Conservation (phyloP, 2,888 invertebrate species). For the Archaeoteleia sp. region DNA sequence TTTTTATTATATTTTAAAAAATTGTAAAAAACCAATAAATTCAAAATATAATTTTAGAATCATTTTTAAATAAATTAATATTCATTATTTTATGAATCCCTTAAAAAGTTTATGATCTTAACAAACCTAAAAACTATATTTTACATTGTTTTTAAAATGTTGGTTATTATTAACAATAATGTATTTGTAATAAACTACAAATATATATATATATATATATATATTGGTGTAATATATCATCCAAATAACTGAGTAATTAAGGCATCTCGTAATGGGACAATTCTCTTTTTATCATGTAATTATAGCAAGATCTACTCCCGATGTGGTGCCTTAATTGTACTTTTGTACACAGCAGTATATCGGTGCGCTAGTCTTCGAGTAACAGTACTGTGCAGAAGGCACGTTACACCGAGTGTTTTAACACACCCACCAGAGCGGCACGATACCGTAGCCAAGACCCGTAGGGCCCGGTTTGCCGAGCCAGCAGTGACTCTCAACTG, state of each 20-base stretch:
- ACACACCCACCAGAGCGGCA: slow-evolving; percentile 41
- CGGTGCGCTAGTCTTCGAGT: slow-evolving; percentile 32
- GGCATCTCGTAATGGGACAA: slow-evolving; percentile 5
- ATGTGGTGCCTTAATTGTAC: slow-evolving; percentile 24
- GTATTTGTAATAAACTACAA: too few species aligned
- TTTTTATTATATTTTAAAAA: too few species aligned
- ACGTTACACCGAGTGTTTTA: slow-evolving; percentile 34
- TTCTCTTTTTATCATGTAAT: slow-evolving; percentile 5
- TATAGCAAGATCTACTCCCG: slow-evolving; percentile 16
- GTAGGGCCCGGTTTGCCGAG: slow-evolving; percentile 23
- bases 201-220: too few species aligned
- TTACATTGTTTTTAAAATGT: too few species aligned
- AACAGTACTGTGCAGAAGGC: slow-evolving; percentile 44
- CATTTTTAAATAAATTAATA: too few species aligned
- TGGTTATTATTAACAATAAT: too few species aligned
- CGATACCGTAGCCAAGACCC: slow-evolving; percentile 33
- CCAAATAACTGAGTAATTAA: slow-evolving; percentile 1
- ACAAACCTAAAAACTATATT: too few species aligned
- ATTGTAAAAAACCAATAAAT: too few species aligned
- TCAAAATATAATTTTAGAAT: too few species aligned
- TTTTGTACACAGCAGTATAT: slow-evolving; percentile 8
- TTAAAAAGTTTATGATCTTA: too few species aligned
- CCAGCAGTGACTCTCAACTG: slow-evolving; percentile 30
- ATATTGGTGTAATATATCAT: too few species aligned
- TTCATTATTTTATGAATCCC: too few species aligned